Percentiles rank a stretch among this genome's conserved stretches.
Evolutionary conservation across 2,888 invertebrate genomes (phyloP).

Genomic region (Mantis religiosa): DNA sequence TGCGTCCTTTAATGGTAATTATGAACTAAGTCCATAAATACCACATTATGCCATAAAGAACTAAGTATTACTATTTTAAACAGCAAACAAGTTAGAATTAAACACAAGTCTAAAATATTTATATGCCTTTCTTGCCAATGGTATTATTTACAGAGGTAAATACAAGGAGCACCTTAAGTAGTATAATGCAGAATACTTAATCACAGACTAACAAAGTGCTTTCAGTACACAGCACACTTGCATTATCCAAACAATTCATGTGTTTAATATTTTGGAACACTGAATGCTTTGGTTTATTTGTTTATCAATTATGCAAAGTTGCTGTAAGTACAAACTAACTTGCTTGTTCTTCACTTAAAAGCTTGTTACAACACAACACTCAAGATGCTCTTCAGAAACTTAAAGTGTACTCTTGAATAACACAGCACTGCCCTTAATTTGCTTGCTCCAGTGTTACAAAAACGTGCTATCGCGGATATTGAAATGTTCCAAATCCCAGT

Average conservation of each 20-base stretch:
- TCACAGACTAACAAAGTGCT: neutral
- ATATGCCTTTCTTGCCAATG: neutral
- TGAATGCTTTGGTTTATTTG: neutral
- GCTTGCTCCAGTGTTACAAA: neutral
- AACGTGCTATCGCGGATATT: conserved; percentile 28
- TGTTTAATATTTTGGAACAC: neutral
- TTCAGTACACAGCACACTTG: neutral
- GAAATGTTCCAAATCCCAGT: conserved; percentile 62
- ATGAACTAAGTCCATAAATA: too few species aligned
- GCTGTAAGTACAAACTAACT: neutral
- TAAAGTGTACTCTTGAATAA: neutral
- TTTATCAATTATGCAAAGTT: neutral
- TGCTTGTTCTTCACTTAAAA: neutral
- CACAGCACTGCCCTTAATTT: neutral
- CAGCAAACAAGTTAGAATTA: neutral
- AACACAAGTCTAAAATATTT: neutral
- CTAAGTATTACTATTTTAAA: too few species aligned
- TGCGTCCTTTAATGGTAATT: too few species aligned
- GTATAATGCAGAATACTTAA: neutral
- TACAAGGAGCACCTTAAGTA: neutral
- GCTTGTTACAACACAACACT: neutral
- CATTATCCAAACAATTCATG: neutral
- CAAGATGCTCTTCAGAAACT: neutral
- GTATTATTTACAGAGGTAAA: neutral
- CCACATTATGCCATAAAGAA: too few species aligned